Base-by-base conservation (phyloP, 1,140 invertebrate genomes). In the Micrasema longulum region DNA sequence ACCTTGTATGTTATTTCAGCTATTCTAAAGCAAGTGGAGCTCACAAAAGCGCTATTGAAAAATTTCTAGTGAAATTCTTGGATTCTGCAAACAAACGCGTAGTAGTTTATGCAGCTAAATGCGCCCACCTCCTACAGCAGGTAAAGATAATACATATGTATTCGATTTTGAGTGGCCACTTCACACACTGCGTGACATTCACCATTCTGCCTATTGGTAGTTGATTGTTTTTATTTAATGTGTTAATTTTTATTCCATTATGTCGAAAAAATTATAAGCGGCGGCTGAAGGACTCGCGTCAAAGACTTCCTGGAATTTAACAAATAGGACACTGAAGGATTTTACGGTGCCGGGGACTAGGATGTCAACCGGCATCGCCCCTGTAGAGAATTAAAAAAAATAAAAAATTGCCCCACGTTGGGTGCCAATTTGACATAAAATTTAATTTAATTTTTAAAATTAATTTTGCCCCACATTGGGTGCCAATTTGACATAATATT, bases 101-200 rank as follows among this genome's bases (percentile, higher is more conserved):
- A 12, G 69, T 75, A 5, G 18, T 48, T 2, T 57, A 45, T n/a
- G 73, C 65, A 3, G 73, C 73, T 18, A 75, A 72, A 52, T 75
- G 73, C 43, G 55, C 65, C 41, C 73, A 75, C 23, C 66, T 75
- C 16, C 50, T 75, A 10, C 73, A 72, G 60, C 73, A 75, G 60
- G 73, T 75, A 60, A 26, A 3, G 45, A n/a, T n/a, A n/a, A n/a
- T n/a, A 5, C 45, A 48, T 9, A 48, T 11, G n/a, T 48, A 9
- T 48, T 10, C 45, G 14, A 5, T 14, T 7, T 6, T n/a, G n/a
- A n/a, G n/a, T n/a, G n/a, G n/a, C n/a, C n/a, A n/a, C n/a, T n/a
- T n/a, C n/a, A n/a, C n/a, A n/a, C n/a, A n/a, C n/a, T n/a, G n/a
- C n/a, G n/a, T n/a, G n/a, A n/a, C n/a, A n/a, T n/a, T n/a, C n/a